Conservation (phyloP, 2,888 invertebrate genomes). For the Polydrusus cervinus region DNA sequence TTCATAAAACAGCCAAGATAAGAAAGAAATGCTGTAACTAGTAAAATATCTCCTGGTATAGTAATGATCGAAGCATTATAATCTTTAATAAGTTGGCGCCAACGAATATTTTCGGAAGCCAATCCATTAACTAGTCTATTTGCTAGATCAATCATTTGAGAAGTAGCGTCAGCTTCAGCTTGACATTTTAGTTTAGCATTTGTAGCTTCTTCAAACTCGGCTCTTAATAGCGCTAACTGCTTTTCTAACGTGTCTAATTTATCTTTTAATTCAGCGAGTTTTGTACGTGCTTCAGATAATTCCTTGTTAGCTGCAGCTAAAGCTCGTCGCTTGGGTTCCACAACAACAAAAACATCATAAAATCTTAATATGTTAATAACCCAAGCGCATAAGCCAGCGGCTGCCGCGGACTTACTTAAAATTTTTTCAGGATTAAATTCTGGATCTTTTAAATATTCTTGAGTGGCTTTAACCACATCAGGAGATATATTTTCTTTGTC, state of each 20-base stretch:
- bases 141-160: constrained; percentile 91
- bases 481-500: constrained; percentile 96
- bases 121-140: constrained; percentile 94
- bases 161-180: constrained; percentile 93
- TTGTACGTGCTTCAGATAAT: constrained; percentile 86
- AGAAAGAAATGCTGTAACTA: constrained; percentile 94
- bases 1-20: constrained; percentile 96
- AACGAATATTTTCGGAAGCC: constrained; percentile 92
- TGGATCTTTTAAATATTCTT: constrained; percentile 78
- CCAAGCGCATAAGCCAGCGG: constrained; percentile 95
- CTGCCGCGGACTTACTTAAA: constrained; percentile 89
- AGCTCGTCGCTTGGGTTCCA: constrained; percentile 93
- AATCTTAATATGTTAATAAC: constrained; percentile 93
- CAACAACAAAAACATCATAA: constrained; percentile 91
- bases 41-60: constrained; percentile 90
- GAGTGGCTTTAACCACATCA: constrained; percentile 86
- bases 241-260: constrained; percentile 85
- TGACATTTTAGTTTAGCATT: constrained; percentile 92
- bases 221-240: constrained; percentile 83
- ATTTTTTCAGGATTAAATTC: constrained; percentile 92
- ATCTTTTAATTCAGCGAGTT: constrained; percentile 83
- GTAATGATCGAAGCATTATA: constrained; percentile 83
- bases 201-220: constrained; percentile 90
- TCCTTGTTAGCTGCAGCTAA: constrained; percentile 90
- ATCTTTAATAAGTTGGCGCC: constrained; percentile 78